A percentile compares a stretch with the other conserved stretches of the same genome.
These are phyloP conservation scores for Ylistrum balloti DNA, from an alignment of 1,140 invertebrate species.

Conservation along the genomic window DNA sequence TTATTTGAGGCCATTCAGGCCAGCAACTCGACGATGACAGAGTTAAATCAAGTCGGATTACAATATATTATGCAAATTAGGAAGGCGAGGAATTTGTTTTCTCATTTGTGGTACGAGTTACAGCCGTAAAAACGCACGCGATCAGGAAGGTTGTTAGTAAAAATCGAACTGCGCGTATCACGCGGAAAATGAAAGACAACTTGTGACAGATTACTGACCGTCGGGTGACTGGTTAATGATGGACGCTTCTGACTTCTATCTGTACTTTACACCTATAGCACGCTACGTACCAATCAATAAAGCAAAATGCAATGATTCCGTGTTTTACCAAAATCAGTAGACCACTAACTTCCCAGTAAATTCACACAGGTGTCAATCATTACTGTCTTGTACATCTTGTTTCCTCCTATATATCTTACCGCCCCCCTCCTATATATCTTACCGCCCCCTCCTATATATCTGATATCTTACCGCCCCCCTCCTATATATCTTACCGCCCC, in stretches of 20 bases:
- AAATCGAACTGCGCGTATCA: neutral
- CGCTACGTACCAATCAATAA: conserved; percentile 24
- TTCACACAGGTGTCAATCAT: no score
- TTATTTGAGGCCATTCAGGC: neutral
- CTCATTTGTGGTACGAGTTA: neutral
- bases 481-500: no score
- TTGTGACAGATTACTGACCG: neutral
- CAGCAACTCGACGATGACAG: neutral
- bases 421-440: no score
- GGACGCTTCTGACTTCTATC: neutral
- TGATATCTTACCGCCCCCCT: no score
- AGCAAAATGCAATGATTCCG: neutral
- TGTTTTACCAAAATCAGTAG: no score
- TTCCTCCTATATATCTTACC: no score
- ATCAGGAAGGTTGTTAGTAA: neutral
- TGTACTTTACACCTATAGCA: neutral
- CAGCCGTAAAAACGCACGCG: neutral
- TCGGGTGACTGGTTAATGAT: neutral
- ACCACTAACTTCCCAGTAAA: no score
- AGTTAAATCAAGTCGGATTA: neutral
- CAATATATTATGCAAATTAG: conserved; percentile 3
- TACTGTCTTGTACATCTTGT: no score
- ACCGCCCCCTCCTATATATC: no score
- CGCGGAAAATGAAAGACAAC: neutral
- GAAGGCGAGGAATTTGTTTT: neutral